Evolutionary conservation across 2,888 invertebrate species (phyloP), one percentile per base, ranked within the genome.

Genomic region (Callinectes sapidus): DNA sequence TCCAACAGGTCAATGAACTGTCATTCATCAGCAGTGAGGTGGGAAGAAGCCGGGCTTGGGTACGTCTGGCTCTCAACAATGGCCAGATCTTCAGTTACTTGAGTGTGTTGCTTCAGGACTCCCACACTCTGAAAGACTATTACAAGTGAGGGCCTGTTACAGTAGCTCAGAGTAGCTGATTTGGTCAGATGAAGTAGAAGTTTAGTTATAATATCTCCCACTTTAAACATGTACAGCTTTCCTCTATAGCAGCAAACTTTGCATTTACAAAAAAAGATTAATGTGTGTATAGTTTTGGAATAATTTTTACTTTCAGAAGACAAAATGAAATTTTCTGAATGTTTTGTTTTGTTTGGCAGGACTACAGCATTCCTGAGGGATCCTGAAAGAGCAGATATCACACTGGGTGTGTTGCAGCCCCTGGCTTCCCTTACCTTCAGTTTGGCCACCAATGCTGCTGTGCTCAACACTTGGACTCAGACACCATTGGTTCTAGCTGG

Each of bases 1-100:
- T 61, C 28, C 28, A 71, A 54, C 95, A 96, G 95, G 97, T 99
- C 95, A 97, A 97, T 89, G 96, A 97, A 23, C 96, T 98, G 89
- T 97, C 97, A 5, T 98, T 98, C 96, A 97, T 99, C 90, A 97
- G 97, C 85, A 98, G 98, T 0, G 99, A 99, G 96, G 97, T 98
- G 94, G 99, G 99, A 0, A 97, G 98, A 95, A 98, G 98, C 95
- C 96, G 99, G 95, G 98, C 98, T 5, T 99, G 99, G 99, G 97
- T 99, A 55, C 97, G 99, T 10, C 96, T 98, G 91, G 98, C 98
- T 0, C 96, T 99, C 1, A 99, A 99, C 95, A 98, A 99, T 95
- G 97, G 98, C 16, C 96, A 98, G 5, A 96, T 99, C 87, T 97
- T 98, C 2, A 98, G 98, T 48, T 99, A 99, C 95, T 96, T 99